Conservation (phyloP, 2,797 vertebrate genomes). For the Phalanger gymnotis region DNA sequence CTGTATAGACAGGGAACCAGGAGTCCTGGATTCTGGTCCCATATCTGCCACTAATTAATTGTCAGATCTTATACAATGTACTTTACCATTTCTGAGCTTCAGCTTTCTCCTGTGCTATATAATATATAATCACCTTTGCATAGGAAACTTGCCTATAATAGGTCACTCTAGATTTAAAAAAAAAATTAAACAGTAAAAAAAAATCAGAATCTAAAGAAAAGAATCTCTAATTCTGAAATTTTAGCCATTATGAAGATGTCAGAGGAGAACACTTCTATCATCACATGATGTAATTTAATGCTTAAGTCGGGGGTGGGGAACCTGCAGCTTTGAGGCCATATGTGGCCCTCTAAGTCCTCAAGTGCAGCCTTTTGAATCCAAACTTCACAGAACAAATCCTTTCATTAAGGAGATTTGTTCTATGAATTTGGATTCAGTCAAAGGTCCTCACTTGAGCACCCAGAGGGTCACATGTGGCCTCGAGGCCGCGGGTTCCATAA, state of each 20-base stretch:
- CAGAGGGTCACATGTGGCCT: too few relatives aligned
- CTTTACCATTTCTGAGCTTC: neutral
- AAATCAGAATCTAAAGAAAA: neutral
- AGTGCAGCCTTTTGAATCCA: too few relatives aligned
- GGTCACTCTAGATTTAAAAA: neutral
- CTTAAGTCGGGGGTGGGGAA: neutral
- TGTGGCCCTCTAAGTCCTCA: too few relatives aligned
- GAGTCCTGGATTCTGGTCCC: neutral
- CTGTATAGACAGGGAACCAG: neutral
- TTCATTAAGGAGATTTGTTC: too few relatives aligned
- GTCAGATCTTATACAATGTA: neutral
- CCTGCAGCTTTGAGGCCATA: too few relatives aligned
- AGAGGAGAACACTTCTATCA: neutral
- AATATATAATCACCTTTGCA: neutral
- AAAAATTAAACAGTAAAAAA: too few relatives aligned
- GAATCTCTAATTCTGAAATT: neutral
- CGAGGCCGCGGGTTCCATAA: too few relatives aligned
- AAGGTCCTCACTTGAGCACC: too few relatives aligned
- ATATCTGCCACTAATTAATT: neutral
- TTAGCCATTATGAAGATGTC: neutral
- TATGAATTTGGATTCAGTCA: too few relatives aligned
- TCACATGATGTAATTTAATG: neutral
- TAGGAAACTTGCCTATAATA: neutral
- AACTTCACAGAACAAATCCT: too few relatives aligned
- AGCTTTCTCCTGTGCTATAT: neutral